These are phyloP conservation scores for Drosophila novamexicana DNA, from an alignment of 1,140 invertebrate genomes.

Conservation along the genomic window DNA sequence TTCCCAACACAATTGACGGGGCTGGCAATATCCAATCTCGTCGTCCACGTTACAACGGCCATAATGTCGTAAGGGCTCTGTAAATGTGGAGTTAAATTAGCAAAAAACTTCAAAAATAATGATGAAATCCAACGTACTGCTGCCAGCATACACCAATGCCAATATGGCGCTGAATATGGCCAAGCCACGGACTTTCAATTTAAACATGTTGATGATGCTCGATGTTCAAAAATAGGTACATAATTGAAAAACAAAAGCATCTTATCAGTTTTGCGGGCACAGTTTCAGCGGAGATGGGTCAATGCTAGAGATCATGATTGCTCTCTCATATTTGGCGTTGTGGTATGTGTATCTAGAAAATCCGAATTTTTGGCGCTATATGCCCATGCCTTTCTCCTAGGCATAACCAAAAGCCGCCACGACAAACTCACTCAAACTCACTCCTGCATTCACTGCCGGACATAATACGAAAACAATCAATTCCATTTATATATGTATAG, in stretches of 20 bases:
- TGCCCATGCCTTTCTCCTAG: neutral
- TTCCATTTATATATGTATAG: no score
- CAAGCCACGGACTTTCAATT: constrained; percentile 1
- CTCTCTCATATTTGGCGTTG: constrained; percentile 20
- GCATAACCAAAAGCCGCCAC: neutral
- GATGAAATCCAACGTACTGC: neutral
- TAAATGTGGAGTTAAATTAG: neutral
- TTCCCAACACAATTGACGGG: constrained; percentile 24
- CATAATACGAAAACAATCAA: no score
- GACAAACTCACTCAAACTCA: constrained; percentile 6
- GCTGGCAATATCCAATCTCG: constrained; percentile 32
- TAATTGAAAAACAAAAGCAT: constrained; percentile 16
- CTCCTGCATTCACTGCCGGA: neutral
- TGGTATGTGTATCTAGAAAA: constrained; percentile 21
- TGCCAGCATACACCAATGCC: neutral
- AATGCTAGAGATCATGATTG: constrained; percentile 15
- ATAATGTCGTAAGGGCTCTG: constrained; percentile 44
- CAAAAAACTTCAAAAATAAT: neutral
- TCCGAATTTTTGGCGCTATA: constrained; percentile 5
- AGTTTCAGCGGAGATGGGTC: constrained; percentile 26
- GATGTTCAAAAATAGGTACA: constrained; percentile 6
- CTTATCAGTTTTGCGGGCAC: constrained; percentile 28
- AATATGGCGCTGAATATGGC: neutral
- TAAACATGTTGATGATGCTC: constrained; percentile 11
- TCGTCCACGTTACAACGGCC: constrained; percentile 30